Evolutionary conservation across 2,888 invertebrate genomes (phyloP).

Genomic region (Chorisops tibialis): DNA sequence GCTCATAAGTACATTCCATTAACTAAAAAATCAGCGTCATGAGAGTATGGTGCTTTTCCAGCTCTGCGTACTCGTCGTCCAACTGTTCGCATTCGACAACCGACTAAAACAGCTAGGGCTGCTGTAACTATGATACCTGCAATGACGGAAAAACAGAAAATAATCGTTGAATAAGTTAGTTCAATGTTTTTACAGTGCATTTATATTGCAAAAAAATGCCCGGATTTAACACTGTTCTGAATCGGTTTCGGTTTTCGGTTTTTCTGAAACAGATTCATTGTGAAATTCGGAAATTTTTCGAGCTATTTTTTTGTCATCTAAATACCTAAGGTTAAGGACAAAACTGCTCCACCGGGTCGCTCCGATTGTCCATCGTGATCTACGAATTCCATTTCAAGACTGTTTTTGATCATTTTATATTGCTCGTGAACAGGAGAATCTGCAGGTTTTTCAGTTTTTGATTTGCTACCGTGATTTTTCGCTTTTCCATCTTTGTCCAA

Average conservation of each 20-base stretch:
- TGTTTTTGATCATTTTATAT: conserved; percentile 48
- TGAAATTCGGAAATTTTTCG: too few species aligned
- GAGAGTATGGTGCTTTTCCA: conserved; percentile 77
- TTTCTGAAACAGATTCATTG: too few species aligned
- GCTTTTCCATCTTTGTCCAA: conserved; percentile 32
- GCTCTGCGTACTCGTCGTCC: conserved; percentile 68
- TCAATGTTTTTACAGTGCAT: too few species aligned
- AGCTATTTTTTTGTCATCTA: conserved; percentile 27
- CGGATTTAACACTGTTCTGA: too few species aligned
- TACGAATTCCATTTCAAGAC: conserved; percentile 50
- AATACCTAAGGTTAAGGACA: conserved; percentile 75
- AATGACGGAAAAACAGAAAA: neutral
- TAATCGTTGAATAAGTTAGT: too few species aligned
- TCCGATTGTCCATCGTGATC: conserved; percentile 65
- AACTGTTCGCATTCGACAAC: conserved; percentile 77
- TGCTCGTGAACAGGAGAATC: conserved; percentile 47
- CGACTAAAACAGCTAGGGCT: conserved; percentile 75
- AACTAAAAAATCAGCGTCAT: conserved; percentile 94
- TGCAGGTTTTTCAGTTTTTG: conserved; percentile 25
- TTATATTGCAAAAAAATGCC: too few species aligned
- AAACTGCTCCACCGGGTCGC: conserved; percentile 74
- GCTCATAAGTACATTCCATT: conserved; percentile 94
- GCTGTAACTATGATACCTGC: conserved; percentile 78
- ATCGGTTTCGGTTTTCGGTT: too few species aligned
- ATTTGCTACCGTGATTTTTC: conserved; percentile 26